Percentiles rank a stretch among this genome's conserved stretches.
Evolutionary conservation across 2,888 invertebrate species (phyloP).

Genomic region (Torymus aiolomorphi): DNA sequence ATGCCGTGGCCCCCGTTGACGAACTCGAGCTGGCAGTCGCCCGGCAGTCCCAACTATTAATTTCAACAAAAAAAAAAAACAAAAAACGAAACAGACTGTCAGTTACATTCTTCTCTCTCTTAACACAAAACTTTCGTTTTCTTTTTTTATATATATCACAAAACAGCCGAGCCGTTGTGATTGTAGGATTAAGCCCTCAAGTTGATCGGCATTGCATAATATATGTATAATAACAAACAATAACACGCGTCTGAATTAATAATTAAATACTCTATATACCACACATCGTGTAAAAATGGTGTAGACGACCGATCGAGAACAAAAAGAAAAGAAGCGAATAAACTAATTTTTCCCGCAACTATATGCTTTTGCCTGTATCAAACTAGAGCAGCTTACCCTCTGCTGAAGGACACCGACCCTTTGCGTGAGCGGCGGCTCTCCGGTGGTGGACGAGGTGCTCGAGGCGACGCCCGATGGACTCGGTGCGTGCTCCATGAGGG

Average conservation of each 20-base stretch:
- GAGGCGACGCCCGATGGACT: slow-evolving; percentile 76
- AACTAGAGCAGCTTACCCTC: slow-evolving; percentile 86
- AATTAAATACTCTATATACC: no score
- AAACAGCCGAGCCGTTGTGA: slow-evolving; percentile 30
- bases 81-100: slow-evolving; percentile 24
- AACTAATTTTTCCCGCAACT: neutral
- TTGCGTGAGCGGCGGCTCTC: slow-evolving; percentile 77
- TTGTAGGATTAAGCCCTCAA: slow-evolving; percentile 71
- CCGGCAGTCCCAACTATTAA: slow-evolving; percentile 88
- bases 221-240: slow-evolving; percentile 34
- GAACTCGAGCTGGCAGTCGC: slow-evolving; percentile 93
- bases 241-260: no score
- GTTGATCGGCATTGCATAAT: slow-evolving; percentile 74
- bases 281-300: no score
- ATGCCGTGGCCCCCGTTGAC: slow-evolving; percentile 98
- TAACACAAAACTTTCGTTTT: no score
- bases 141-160: neutral
- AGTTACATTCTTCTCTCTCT: neutral
- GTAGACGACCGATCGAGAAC: no score
- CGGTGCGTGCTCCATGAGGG: slow-evolving; percentile 73
- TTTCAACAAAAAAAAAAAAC: slow-evolving; percentile 19
- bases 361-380: slow-evolving; percentile 76
- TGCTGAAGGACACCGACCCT: slow-evolving; percentile 87
- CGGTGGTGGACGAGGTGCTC: slow-evolving; percentile 81
- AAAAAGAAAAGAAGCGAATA: no score